Percentiles rank a stretch among this genome's conserved stretches.
Evolutionary conservation across 2,113 vertebrate species (phyloP).

Genomic region (Chaetorhynchus papuensis): DNA sequence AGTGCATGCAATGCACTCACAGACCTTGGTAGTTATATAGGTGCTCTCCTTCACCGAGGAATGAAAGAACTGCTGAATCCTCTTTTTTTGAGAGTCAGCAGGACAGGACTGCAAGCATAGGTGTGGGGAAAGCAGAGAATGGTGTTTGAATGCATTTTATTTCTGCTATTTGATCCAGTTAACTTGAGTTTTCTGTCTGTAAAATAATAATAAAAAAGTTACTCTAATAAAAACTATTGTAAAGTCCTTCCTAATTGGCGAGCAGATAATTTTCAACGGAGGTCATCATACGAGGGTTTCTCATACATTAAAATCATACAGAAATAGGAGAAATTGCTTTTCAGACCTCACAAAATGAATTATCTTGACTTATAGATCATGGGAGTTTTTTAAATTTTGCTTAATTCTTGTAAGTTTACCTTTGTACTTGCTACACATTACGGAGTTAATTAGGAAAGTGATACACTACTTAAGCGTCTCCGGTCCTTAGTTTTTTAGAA

Average conservation of each 20-base stretch:
- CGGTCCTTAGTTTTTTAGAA: background rate
- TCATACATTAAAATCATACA: background rate
- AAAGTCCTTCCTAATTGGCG: background rate
- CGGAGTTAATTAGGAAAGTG: background rate
- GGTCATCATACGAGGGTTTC: rapidly evolving
- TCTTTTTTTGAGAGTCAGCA: background rate
- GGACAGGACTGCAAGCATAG: background rate
- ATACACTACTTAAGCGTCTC: background rate
- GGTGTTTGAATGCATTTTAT: background rate
- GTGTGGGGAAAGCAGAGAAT: background rate
- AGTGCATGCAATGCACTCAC: background rate
- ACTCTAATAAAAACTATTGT: background rate
- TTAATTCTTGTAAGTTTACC: background rate
- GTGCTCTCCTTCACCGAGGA: background rate
- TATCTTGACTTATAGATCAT: background rate
- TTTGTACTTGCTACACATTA: background rate
- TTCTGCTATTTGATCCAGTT: background rate
- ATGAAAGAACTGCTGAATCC: background rate
- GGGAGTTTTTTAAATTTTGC: background rate
- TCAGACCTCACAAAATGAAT: background rate
- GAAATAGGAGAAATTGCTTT: background rate
- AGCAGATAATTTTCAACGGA: background rate
- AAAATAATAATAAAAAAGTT: background rate
- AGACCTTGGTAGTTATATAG: background rate
- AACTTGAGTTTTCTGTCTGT: background rate